Evolutionary conservation across 2,113 vertebrate species (phyloP), one percentile per base, ranked within the genome.

Genomic region (Gymnarchus niloticus): DNA sequence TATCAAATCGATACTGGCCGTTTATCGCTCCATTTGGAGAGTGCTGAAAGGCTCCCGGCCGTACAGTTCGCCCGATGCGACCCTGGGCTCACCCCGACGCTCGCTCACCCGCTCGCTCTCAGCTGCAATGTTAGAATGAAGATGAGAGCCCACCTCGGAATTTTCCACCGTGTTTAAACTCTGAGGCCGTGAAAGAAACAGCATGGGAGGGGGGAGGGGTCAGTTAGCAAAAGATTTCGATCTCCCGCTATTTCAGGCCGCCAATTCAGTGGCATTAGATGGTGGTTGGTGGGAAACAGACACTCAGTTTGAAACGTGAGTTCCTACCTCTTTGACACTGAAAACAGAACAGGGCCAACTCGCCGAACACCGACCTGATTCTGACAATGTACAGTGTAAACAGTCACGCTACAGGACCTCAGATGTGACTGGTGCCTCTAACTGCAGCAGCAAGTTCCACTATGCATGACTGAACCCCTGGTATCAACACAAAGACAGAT

Each of bases 1-100:
- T 93, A 92, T 88, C 87, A 87, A 69, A 94, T 95, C 93, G 92
- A 95, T 95, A 92, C 56, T 85, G 84, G 65, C 87, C 48, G 81
- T 91, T 91, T 89, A 88, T 92, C 89, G 87, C 86, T 81, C 90
- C 89, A 90, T 89, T 89, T 83, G 86, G 89, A 91, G 89, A 87
- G 85, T 65, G 86, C 81, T 76, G 81, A 84, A 86, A 80, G 49
- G 85, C n/a, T 85, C 76, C 85, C 85, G 88, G 86, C 21, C 83
- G 33, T 86, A 65, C 19, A 33, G 19, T n/a, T 51, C 0, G 57
- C 54, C 61, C 65, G 51, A 25, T 6, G 10, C 1, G 84, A 56
- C 84, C 33, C 25, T 6, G 5, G 25, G 82, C 44, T 56, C 23
- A 76, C 6, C 44, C n/a, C n/a, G n/a, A n/a, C n/a, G n/a, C n/a